Evolutionary conservation across 1,140 invertebrate genomes (phyloP).

Genomic region (Euglossa dilemma): DNA sequence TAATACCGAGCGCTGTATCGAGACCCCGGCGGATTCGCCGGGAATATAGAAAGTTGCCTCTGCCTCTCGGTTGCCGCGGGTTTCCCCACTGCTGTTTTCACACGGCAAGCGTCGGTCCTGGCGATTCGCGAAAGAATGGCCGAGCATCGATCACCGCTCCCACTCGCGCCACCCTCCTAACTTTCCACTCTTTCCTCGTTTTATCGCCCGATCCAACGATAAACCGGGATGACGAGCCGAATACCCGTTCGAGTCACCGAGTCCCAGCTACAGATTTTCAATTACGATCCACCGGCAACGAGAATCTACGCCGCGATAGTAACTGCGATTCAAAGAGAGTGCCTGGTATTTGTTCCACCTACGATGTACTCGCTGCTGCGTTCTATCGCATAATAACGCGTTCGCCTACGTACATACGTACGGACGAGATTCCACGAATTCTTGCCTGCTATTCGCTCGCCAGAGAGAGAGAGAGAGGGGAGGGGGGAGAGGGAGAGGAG

Average conservation of each 20-base stretch:
- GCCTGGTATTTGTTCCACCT: constrained; percentile 13
- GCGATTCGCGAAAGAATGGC: background rate
- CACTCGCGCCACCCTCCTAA: too few species aligned
- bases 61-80: background rate
- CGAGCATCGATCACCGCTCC: background rate
- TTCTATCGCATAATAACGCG: constrained; percentile 36
- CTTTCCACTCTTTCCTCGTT: too few species aligned
- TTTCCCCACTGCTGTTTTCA: background rate
- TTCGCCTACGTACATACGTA: constrained; percentile 18
- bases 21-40: background rate
- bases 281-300: background rate
- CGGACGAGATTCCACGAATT: constrained; percentile 38
- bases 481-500: background rate
- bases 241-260: too few species aligned
- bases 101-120: background rate
- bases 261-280: background rate
- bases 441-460: background rate
- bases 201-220: background rate
- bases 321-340: constrained; percentile 2
- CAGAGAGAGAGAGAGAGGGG: background rate
- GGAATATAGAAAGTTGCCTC: background rate
- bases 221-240: background rate
- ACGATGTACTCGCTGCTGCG: constrained; percentile 1
- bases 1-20: constrained; percentile 48
- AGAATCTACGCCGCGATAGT: background rate